Evolutionary conservation across 2,113 vertebrate species (phyloP), one percentile per base, ranked within the genome.

Genomic region (Xiphias gladius): DNA sequence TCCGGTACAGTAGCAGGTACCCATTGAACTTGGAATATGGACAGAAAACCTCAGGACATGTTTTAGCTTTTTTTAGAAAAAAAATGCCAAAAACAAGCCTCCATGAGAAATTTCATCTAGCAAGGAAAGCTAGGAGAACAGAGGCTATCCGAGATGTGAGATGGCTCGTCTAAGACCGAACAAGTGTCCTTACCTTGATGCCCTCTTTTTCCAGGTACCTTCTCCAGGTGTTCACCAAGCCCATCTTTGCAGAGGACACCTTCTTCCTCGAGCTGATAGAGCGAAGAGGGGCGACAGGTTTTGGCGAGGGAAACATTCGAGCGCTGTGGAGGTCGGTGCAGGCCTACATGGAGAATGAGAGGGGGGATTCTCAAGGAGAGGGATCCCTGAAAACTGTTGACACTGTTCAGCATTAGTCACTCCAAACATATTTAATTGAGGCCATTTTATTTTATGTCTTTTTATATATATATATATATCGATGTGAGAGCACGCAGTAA

Each of bases 251-350:
- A 0, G 96, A 99, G 88, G 96, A 97, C 73, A 99, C 98, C 0
- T 97, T 99, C 91, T 99, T 98, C 91, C 91, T 99, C 65, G 98
- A 99, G 94, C 94, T 99, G 69, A 99, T 99, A 41, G 95, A 99
- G 88, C 95, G 98, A 1, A 92, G 90, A 41, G 97, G 97, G 17
- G 97, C 97, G 0, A 92, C 73, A 0, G 98, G 98, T 16, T 99
- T 99, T 0, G 98, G 98, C 0, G 97, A 98, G 41, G 97, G 97
- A 69, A 99, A 99, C 82, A 97, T 99, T 79, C 89, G 73, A 11
- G 98, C 98, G 0, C 93, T 99, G 69, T 99, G 98, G 98, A 94
- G 89, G 85, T 97, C 97, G 0, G 94, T 99, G 72, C 96, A 99
- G 87, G 89, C 91, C 7, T 95, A 97, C 73, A 96, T 97, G 94